phyloP scores from a whole-genome alignment of 2,113 vertebrate genomes.

The Osmerus eperlanus region DNA sequence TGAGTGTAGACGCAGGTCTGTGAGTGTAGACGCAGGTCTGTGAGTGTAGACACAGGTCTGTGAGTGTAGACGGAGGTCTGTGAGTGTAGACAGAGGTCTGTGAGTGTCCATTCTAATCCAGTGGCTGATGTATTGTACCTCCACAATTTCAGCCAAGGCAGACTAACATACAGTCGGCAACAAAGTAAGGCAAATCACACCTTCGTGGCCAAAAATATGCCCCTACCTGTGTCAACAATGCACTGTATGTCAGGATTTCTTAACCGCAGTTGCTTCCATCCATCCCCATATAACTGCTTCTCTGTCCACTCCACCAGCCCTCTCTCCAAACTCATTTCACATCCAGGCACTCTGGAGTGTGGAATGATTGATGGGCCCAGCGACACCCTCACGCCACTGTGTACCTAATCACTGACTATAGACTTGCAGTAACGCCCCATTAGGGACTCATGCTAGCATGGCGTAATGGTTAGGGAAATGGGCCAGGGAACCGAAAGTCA shows the following conservation, averaged over 20 bases:
- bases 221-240: too few species aligned
- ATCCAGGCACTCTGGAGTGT: slow-evolving; percentile 36
- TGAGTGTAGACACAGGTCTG: too few species aligned
- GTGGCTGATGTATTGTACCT: too few species aligned
- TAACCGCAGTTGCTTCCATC: slow-evolving; percentile 38
- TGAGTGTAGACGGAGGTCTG: too few species aligned
- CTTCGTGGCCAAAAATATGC: too few species aligned
- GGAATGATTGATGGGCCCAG: slow-evolving; percentile 67
- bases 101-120: too few species aligned
- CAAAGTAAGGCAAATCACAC: too few species aligned
- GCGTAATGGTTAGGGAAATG: slow-evolving; percentile 68
- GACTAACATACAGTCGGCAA: too few species aligned
- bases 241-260: slow-evolving; percentile 6
- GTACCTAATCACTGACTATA: slow-evolving; percentile 60
- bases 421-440: slow-evolving; percentile 61
- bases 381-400: slow-evolving; percentile 52
- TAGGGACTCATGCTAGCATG: slow-evolving; percentile 51
- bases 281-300: slow-evolving; percentile 40
- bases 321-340: slow-evolving; percentile 57
- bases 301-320: slow-evolving; percentile 41
- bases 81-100: too few species aligned
- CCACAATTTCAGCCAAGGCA: too few species aligned
- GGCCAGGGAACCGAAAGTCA: slow-evolving; percentile 59
- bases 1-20: too few species aligned
- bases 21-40: too few species aligned